Evolutionary conservation across 1,140 invertebrate species (phyloP).

Genomic region (Drusus annulatus): DNA sequence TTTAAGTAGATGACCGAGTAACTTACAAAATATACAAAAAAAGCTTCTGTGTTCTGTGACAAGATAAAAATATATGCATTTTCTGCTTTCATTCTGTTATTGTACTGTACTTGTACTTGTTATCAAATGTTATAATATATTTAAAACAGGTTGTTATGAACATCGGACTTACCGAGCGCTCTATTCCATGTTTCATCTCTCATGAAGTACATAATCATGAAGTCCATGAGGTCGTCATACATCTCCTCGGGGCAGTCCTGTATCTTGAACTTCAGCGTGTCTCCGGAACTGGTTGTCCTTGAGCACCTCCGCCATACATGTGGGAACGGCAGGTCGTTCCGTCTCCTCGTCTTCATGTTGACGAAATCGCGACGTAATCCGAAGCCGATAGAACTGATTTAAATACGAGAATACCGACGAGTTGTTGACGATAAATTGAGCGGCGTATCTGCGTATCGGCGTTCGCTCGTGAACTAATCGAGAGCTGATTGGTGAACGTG

Average conservation of each 20-base stretch:
- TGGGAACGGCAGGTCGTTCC: slow-evolving; percentile 44
- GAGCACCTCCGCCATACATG: slow-evolving; percentile 50
- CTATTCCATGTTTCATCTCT: slow-evolving; percentile 56
- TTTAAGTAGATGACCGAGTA: too few species aligned
- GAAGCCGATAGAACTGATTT: background rate
- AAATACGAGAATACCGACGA: background rate
- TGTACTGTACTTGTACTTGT: too few species aligned
- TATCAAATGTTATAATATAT: too few species aligned
- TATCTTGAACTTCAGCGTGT: slow-evolving; percentile 48
- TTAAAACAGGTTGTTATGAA: too few species aligned
- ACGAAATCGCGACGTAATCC: background rate
- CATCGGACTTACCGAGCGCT: slow-evolving; percentile 31
- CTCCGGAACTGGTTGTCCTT: slow-evolving; percentile 36
- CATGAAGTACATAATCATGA: slow-evolving; percentile 55
- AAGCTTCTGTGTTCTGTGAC: too few species aligned
- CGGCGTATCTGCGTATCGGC: background rate
- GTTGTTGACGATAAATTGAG: too few species aligned
- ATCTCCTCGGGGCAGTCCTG: slow-evolving; percentile 52
- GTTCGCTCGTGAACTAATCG: slow-evolving; percentile 35
- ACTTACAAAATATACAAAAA: too few species aligned
- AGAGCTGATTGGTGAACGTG: slow-evolving; percentile 12
- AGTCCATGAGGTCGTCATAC: slow-evolving; percentile 52
- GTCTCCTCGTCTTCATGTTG: slow-evolving; percentile 43
- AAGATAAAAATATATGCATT: too few species aligned
- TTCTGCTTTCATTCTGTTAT: too few species aligned